phyloP scores from a whole-genome alignment of 2,797 vertebrate genomes.

The Rhyacichthys aspro region DNA sequence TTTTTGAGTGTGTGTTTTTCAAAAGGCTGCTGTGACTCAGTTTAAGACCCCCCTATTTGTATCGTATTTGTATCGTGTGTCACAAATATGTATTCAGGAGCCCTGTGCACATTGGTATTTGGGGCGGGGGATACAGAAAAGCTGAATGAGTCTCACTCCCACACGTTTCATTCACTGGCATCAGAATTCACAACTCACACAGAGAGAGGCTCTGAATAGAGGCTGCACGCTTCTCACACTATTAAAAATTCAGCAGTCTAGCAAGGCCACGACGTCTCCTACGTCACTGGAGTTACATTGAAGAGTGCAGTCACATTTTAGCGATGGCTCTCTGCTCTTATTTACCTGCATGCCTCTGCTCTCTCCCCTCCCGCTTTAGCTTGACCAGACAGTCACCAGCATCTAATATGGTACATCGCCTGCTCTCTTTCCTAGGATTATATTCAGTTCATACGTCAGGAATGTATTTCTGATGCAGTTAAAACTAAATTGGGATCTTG shows the following conservation, averaged over 20 bases:
- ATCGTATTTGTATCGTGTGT: not conserved
- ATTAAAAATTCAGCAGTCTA: slow-evolving; percentile 87
- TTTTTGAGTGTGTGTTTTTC: no score
- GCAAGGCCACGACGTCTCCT: slow-evolving; percentile 79
- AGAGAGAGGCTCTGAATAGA: slow-evolving; percentile 75
- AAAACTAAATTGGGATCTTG: slow-evolving; percentile 16
- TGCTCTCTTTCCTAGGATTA: slow-evolving; percentile 39
- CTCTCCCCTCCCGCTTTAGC: slow-evolving; percentile 49
- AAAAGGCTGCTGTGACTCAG: not conserved
- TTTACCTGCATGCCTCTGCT: slow-evolving; percentile 69
- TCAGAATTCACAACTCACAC: slow-evolving; percentile 81
- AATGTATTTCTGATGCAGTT: slow-evolving; percentile 18
- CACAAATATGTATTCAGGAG: slow-evolving; percentile 1
- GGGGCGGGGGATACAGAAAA: slow-evolving; percentile 68
- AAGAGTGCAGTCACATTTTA: slow-evolving; percentile 81
- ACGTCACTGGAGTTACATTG: slow-evolving; percentile 81
- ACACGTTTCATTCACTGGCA: slow-evolving; percentile 83
- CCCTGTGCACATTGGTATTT: slow-evolving; percentile 7
- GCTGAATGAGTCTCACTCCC: slow-evolving; percentile 83
- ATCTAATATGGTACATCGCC: slow-evolving; percentile 42
- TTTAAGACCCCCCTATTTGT: not conserved
- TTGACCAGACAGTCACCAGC: slow-evolving; percentile 57
- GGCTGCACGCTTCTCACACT: slow-evolving; percentile 74
- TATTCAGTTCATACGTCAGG: slow-evolving; percentile 32
- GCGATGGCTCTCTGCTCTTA: slow-evolving; percentile 72